Evolutionary conservation across 2,888 invertebrate genomes (phyloP).

Genomic region (Andrena hattorfiana): DNA sequence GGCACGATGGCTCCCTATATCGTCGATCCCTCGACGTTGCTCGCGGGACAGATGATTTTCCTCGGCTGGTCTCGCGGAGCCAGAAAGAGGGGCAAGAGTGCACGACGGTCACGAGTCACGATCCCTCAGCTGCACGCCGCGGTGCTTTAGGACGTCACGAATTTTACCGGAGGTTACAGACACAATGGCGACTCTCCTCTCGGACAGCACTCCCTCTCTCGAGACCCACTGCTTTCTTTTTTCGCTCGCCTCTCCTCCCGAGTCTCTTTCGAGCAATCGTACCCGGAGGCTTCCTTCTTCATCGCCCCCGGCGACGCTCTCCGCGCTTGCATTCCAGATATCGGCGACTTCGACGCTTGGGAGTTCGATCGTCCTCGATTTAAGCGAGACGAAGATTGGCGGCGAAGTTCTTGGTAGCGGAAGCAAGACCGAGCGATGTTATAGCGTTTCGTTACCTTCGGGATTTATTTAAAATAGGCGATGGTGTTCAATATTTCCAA

Average conservation of each 20-base stretch:
- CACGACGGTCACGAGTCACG: slow-evolving; percentile 74
- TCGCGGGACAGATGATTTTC: slow-evolving; percentile 62
- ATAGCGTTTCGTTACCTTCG: too few species aligned
- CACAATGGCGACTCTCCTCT: slow-evolving; percentile 53
- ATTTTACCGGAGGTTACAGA: slow-evolving; percentile 70
- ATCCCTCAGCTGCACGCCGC: slow-evolving; percentile 69
- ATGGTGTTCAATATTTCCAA: too few species aligned
- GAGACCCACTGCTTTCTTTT: background rate
- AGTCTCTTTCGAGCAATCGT: slow-evolving; percentile 1
- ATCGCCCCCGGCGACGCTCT: background rate
- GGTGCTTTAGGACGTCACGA: slow-evolving; percentile 67
- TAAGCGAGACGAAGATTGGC: background rate
- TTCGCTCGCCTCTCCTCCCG: background rate
- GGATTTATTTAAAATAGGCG: too few species aligned
- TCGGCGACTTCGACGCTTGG: slow-evolving; percentile 7
- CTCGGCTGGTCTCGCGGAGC: slow-evolving; percentile 48
- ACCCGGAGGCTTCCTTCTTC: background rate
- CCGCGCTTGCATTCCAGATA: slow-evolving; percentile 23
- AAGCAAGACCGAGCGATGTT: too few species aligned
- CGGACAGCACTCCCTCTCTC: background rate
- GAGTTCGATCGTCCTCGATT: background rate
- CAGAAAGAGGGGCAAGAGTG: slow-evolving; percentile 67
- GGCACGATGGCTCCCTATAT: slow-evolving; percentile 11
- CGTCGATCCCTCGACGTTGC: slow-evolving; percentile 45
- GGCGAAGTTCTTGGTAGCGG: too few species aligned